Percentiles rank a stretch among this genome's conserved stretches.
These are phyloP conservation scores for Scrobipalpa costella DNA, from an alignment of 2,888 invertebrate genomes.

Conservation along the genomic window DNA sequence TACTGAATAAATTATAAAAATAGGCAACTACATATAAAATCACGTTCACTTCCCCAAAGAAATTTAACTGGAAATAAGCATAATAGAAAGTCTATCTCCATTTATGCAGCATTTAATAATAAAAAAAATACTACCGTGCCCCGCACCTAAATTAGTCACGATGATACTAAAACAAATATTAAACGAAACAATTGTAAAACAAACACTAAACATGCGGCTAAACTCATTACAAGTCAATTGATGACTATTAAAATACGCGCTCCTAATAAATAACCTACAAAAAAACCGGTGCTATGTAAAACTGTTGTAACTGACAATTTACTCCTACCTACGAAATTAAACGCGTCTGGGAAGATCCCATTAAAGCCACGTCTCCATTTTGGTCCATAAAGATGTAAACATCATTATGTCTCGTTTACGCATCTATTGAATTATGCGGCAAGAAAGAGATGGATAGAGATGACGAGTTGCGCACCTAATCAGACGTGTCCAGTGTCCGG, in stretches of 20 bases:
- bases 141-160: too few relatives aligned
- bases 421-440: conserved; percentile 25
- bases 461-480: conserved; percentile 69
- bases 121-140: too few relatives aligned
- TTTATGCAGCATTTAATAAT: too few relatives aligned
- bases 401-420: conserved; percentile 49
- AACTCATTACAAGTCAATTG: conserved; percentile 18
- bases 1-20: too few relatives aligned
- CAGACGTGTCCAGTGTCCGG: conserved; percentile 75
- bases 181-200: conserved; percentile 8
- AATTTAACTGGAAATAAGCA: too few relatives aligned
- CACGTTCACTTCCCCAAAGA: too few relatives aligned
- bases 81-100: too few relatives aligned
- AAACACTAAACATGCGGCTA: background rate
- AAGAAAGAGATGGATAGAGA: conserved; percentile 60
- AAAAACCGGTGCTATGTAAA: conserved; percentile 64
- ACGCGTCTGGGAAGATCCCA: conserved; percentile 72
- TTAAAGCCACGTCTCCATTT: conserved; percentile 69
- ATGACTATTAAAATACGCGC: conserved; percentile 36
- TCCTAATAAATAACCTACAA: conserved; percentile 61
- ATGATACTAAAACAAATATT: conserved; percentile 1
- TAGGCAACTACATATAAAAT: too few relatives aligned
- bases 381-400: conserved; percentile 71
- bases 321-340: conserved; percentile 74
- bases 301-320: conserved; percentile 57